Evolutionary conservation across 2,888 invertebrate genomes (phyloP).

Genomic region (Brachynemurus nebulosus): DNA sequence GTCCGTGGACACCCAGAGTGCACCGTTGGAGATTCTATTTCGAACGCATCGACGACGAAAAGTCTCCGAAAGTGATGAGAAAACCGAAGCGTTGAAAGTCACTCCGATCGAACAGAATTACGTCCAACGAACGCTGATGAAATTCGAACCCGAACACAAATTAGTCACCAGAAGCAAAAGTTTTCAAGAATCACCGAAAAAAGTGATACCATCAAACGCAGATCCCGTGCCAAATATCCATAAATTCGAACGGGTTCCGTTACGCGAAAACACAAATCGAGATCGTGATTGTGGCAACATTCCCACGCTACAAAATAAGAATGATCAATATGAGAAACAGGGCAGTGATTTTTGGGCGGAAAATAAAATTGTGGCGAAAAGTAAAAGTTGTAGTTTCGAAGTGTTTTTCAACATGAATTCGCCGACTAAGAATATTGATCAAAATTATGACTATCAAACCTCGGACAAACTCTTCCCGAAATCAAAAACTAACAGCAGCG

Average conservation of each 20-base stretch:
- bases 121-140: conserved; percentile 29
- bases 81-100: conserved; percentile 16
- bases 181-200: conserved; percentile 17
- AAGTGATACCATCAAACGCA: conserved; percentile 28
- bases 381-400: conserved; percentile 38
- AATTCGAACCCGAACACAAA: conserved; percentile 26
- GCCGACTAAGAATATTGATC: neutral
- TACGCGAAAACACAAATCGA: neutral
- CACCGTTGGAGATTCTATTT: conserved; percentile 58
- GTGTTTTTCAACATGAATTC: conserved; percentile 25
- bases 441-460: too few relatives aligned
- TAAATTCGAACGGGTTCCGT: conserved; percentile 4
- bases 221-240: conserved; percentile 19
- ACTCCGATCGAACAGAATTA: conserved; percentile 26
- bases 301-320: conserved; percentile 37
- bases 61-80: conserved; percentile 29
- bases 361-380: conserved; percentile 30
- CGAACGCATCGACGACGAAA: conserved; percentile 37
- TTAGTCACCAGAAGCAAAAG: conserved; percentile 14
- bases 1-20: conserved; percentile 62
- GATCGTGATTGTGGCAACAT: conserved; percentile 33
- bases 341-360: conserved; percentile 35
- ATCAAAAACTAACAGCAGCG: neutral
- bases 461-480: neutral
- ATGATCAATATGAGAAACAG: conserved; percentile 38